A percentile compares a stretch with the other conserved stretches of the same genome.
Conservation (phyloP, 2,888 invertebrate genomes). For the Ctena decussata region DNA sequence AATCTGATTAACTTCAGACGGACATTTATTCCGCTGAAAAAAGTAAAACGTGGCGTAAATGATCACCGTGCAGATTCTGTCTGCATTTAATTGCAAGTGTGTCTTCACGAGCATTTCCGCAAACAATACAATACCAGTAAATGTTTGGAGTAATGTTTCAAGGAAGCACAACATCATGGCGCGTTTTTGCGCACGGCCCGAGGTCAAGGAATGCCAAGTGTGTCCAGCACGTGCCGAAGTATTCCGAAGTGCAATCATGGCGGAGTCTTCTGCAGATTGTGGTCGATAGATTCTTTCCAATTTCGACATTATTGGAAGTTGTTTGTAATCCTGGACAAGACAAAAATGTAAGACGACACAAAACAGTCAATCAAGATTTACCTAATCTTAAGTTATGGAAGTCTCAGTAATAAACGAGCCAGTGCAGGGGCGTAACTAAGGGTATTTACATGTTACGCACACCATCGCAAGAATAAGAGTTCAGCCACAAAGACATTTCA, state of each 20-base stretch:
- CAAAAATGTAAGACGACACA: neutral
- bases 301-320: neutral
- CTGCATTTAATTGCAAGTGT: slow-evolving; percentile 53
- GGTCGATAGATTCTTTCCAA: neutral
- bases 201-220: slow-evolving; percentile 1
- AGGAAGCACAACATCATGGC: neutral
- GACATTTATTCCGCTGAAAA: neutral
- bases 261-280: neutral
- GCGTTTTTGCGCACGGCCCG: slow-evolving; percentile 9
- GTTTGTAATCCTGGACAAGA: slow-evolving; percentile 3
- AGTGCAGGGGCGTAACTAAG: too few species aligned
- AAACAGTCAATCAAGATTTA: slow-evolving; percentile 5
- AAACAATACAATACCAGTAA: slow-evolving; percentile 59
- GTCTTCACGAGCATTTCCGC: slow-evolving; percentile 35
- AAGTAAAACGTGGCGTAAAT: slow-evolving; percentile 12
- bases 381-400: slow-evolving; percentile 1
- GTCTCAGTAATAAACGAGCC: too few species aligned
- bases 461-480: too few species aligned
- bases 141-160: slow-evolving; percentile 31
- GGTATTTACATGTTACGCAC: too few species aligned
- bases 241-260: slow-evolving; percentile 12
- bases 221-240: slow-evolving; percentile 6
- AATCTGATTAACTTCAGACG: slow-evolving; percentile 7
- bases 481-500: too few species aligned
- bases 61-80: slow-evolving; percentile 5